phyloP scores from a whole-genome alignment of 2,888 invertebrate genomes.

The Mellilla xanthometata region DNA sequence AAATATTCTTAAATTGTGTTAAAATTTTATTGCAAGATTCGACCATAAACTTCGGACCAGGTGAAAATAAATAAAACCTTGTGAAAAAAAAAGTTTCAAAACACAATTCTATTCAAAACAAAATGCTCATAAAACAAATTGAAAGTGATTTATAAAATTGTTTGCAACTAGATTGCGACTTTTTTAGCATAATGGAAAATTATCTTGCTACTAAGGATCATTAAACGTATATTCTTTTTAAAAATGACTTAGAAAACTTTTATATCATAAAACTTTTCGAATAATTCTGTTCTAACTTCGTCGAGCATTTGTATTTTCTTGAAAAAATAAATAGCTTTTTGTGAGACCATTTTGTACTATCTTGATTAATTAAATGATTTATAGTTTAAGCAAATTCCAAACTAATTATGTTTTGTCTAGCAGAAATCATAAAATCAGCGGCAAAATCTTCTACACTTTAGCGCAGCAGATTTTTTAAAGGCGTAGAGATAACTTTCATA shows the following conservation, averaged over 20 bases:
- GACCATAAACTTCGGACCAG: too few species aligned
- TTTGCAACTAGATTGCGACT: conserved; percentile 19
- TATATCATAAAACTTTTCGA: conserved; percentile 33
- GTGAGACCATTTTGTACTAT: conserved; percentile 3
- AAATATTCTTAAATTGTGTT: too few species aligned
- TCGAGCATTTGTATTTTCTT: conserved; percentile 24
- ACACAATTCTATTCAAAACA: conserved; percentile 11
- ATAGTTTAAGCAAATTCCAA: neutral
- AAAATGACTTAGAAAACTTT: conserved; percentile 33
- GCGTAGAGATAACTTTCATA: too few species aligned
- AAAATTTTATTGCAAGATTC: too few species aligned
- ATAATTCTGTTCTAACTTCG: conserved; percentile 30
- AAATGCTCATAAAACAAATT: conserved; percentile 14
- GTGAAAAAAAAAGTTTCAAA: neutral
- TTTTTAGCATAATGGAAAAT: conserved; percentile 28
- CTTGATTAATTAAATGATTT: conserved; percentile 1
- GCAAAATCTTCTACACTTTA: too few species aligned
- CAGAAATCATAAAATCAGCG: too few species aligned
- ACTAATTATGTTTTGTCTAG: too few species aligned
- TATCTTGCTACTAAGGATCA: conserved; percentile 32
- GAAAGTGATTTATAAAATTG: conserved; percentile 17
- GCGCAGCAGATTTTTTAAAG: too few species aligned
- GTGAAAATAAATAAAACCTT: too few species aligned
- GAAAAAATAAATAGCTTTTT: conserved; percentile 6
- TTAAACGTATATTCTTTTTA: conserved; percentile 31